These are phyloP conservation scores for Aplochiton taeniatus DNA, from an alignment of 2,797 vertebrate genomes.

Conservation along the genomic window DNA sequence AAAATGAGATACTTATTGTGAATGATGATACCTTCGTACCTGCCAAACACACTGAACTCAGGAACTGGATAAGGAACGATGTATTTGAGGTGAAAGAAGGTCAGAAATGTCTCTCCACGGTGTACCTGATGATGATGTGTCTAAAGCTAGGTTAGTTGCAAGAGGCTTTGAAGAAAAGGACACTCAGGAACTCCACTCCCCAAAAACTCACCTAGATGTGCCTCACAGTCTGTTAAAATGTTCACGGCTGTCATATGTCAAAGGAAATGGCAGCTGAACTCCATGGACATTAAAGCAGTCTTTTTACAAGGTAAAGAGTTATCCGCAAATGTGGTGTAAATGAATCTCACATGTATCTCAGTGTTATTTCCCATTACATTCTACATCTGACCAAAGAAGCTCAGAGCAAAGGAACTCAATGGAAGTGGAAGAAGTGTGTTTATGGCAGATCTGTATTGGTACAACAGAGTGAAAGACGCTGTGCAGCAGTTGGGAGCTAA, in stretches of 20 bases:
- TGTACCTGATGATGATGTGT: conserved; percentile 5
- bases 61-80: conserved; percentile 29
- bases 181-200: conserved; percentile 1
- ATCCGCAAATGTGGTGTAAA: no score
- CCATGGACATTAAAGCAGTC: no score
- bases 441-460: conserved; percentile 29
- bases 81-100: conserved; percentile 33
- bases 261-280: conserved; percentile 16
- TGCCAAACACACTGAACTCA: conserved; percentile 27
- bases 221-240: conserved; percentile 20
- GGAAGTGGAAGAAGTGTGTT: conserved; percentile 26
- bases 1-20: no score
- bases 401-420: no score
- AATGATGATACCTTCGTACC: conserved; percentile 17
- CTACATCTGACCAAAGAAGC: no score
- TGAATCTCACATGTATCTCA: no score
- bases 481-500: conserved; percentile 6
- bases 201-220: conserved; percentile 33
- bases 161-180: conserved; percentile 15
- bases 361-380: no score
- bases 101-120: conserved; percentile 31
- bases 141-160: background rate
- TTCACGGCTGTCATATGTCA: conserved; percentile 26
- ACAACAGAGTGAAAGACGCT: conserved; percentile 27
- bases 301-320: no score